These are phyloP conservation scores for Nothobranchius kuhntae DNA, from an alignment of 2,113 vertebrate genomes.

Conservation along the genomic window DNA sequence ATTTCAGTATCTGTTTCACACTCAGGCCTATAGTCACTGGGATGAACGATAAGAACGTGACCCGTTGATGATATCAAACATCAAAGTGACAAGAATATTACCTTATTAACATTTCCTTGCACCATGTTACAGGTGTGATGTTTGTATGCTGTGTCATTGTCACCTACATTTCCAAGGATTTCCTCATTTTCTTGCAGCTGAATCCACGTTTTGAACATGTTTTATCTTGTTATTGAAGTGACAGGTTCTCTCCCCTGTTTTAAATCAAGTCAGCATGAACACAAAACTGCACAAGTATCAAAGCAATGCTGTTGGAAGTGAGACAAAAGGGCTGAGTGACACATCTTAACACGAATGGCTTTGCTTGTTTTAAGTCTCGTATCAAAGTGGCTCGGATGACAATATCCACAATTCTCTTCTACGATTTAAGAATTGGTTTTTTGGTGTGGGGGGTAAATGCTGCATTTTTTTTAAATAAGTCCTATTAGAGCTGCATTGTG, in stretches of 20 bases:
- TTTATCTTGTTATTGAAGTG: conserved; percentile 56
- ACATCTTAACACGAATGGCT: conserved; percentile 9
- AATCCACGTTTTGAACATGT: conserved; percentile 26
- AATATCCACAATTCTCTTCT: no score
- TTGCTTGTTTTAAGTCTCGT: conserved; percentile 22
- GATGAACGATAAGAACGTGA: neutral
- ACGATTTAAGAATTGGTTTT: no score
- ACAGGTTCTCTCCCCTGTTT: conserved; percentile 54
- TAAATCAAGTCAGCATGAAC: conserved; percentile 51
- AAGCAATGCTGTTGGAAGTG: conserved; percentile 41
- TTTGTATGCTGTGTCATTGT: neutral
- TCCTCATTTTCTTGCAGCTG: conserved; percentile 32
- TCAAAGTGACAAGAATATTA: conserved; percentile 14
- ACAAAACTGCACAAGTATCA: conserved; percentile 53
- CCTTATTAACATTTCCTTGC: conserved; percentile 25
- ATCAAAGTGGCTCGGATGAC: neutral
- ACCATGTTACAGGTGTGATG: conserved; percentile 25
- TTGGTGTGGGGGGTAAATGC: no score
- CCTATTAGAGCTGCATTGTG: no score
- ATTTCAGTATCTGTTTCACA: conserved; percentile 34
- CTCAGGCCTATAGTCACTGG: neutral
- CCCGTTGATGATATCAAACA: conserved; percentile 26
- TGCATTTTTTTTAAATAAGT: no score
- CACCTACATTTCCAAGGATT: conserved; percentile 32
- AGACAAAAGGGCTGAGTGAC: conserved; percentile 31